Evolutionary conservation across 1,140 invertebrate genomes (phyloP), one percentile per base, ranked within the genome.

Genomic region (Amyelois transitella): DNA sequence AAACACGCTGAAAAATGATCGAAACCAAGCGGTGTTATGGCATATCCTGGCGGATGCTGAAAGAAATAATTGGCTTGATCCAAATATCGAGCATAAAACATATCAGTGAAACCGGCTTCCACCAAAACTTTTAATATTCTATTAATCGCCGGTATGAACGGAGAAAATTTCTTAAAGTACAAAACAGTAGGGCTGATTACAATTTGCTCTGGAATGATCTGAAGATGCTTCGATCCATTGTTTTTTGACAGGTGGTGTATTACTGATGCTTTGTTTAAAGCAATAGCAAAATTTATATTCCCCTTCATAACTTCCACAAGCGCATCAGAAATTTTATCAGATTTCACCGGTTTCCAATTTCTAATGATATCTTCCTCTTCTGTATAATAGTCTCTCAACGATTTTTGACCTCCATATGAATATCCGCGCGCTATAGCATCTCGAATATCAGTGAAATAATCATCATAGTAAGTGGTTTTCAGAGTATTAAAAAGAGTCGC

Each of bases 101-200:
- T n/a, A n/a, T 79, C 65, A 6, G 67, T 60, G 43, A 80, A 76
- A 6, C 80, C 80, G 2, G 65, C 59, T 65, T 81, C 78, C 1
- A 75, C 60, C 14, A 59, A 44, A 19, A 52, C 55, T 22, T 60
- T 68, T 19, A 84, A 51, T 32, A 73, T 48, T 17, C 48, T 45
- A 58, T 58, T 69, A 1, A 80, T 20, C 5, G 73, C 64, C 17
- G 18, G 18, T n/a, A 51, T 54, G 2, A 81, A 49, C 0, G 69
- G 66, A 1, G 75, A 79, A 66, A 66, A 60, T 50, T 76, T 78
- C 47, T 67, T 79, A 12, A 76, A 70, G 58, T 70, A 81, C 43
- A 84, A 69, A 6, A 80, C 78, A 4, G 66, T 68, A 17, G 81
- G 81, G 58, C 72, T 81, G 20, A 66, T 74, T 0, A 78, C 58